phyloP scores from a whole-genome alignment of 2,888 invertebrate species.

The Campoplex nolae region DNA sequence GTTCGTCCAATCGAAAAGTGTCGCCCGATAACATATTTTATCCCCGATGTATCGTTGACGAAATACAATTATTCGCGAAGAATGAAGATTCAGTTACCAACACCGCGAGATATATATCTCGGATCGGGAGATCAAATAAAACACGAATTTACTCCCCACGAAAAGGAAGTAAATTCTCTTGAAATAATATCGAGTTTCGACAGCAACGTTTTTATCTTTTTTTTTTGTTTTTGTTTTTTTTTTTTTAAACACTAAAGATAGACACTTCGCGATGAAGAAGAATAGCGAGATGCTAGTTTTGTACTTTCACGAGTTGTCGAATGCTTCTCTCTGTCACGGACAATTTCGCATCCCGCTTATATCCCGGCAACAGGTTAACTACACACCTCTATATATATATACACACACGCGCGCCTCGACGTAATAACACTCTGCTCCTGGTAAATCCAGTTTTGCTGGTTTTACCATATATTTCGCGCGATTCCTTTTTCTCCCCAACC shows the following conservation, averaged over 20 bases:
- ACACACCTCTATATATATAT: slow-evolving; percentile 1
- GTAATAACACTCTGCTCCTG: slow-evolving; percentile 33
- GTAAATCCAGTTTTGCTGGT: slow-evolving; percentile 56
- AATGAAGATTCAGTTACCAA: slow-evolving; percentile 16
- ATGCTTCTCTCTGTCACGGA: slow-evolving; percentile 19
- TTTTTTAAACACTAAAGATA: neutral
- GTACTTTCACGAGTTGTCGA: slow-evolving; percentile 48
- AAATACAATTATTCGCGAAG: slow-evolving; percentile 1
- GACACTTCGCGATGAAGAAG: neutral
- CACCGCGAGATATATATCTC: neutral
- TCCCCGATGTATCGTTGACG: slow-evolving; percentile 42
- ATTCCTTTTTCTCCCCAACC: neutral
- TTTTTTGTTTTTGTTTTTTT: neutral
- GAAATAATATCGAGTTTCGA: slow-evolving; percentile 14
- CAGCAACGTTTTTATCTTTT: too few species aligned
- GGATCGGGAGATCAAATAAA: slow-evolving; percentile 1
- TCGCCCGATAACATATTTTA: slow-evolving; percentile 27
- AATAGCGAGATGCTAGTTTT: slow-evolving; percentile 7
- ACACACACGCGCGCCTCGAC: neutral
- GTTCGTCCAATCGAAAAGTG: slow-evolving; percentile 14
- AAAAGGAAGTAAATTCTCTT: neutral
- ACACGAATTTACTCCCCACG: too few species aligned
- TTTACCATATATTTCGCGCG: slow-evolving; percentile 43
- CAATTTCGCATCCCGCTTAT: slow-evolving; percentile 22
- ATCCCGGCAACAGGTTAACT: neutral